These are phyloP conservation scores for Anthoscopus minutus DNA, from an alignment of 2,113 vertebrate genomes.

Conservation along the genomic window DNA sequence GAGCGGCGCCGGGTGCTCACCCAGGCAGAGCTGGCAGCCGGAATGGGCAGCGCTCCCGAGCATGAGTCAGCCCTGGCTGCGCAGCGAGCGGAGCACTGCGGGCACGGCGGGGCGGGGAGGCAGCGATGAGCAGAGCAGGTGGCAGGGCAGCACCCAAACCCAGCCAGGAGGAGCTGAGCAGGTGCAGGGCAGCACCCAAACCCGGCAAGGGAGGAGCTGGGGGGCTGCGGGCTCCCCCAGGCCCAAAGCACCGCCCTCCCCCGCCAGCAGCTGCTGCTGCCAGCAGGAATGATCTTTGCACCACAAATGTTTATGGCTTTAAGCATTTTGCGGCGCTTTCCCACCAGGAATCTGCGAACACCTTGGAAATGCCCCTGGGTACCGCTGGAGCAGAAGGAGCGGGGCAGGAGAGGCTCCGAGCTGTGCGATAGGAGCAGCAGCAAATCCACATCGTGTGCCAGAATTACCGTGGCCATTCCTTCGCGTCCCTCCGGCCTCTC, in stretches of 20 bases:
- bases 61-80: not conserved
- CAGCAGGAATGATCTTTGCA: not conserved
- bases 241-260: not conserved
- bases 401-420: not conserved
- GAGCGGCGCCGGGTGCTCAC: not conserved
- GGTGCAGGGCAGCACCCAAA: not conserved
- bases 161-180: not conserved
- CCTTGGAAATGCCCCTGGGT: not conserved
- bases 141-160: not conserved
- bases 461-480: fast-evolving
- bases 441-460: fast-evolving
- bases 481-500: not conserved
- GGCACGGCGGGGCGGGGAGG: fast-evolving
- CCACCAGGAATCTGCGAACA: not conserved
- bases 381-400: fast-evolving
- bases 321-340: fast-evolving
- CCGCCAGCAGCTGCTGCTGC: not conserved
- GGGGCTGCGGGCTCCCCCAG: not conserved
- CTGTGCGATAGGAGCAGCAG: not conserved
- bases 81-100: not conserved
- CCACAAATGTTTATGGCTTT: not conserved
- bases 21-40: not conserved
- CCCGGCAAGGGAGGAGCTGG: not conserved
- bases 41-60: not conserved
- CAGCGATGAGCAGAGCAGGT: fast-evolving